Percentiles rank a stretch among this genome's conserved stretches.
Conservation (phyloP, 2,797 vertebrate species). For the Chromis chromis region DNA sequence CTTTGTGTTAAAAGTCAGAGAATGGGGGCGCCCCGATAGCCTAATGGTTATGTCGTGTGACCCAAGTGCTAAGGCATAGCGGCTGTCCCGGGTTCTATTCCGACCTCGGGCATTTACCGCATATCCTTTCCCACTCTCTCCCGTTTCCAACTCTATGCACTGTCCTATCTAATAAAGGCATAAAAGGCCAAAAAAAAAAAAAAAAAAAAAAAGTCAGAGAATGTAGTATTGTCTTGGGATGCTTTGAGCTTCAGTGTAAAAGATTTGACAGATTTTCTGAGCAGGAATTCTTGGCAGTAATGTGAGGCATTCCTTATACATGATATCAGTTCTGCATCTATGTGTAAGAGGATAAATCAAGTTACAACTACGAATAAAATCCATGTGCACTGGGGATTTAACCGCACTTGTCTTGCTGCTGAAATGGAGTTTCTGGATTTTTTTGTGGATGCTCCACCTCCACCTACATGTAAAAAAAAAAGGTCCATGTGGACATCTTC, state of each 20-base stretch:
- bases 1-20: no score
- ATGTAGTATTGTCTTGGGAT: no score
- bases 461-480: slow-evolving; percentile 19
- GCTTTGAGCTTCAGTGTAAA: neutral
- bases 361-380: slow-evolving; percentile 25
- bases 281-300: neutral
- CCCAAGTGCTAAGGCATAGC: no score
- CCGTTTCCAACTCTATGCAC: no score
- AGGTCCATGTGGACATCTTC: slow-evolving; percentile 11
- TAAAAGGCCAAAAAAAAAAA: no score
- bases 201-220: no score
- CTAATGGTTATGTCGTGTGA: no score
- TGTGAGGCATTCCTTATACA: slow-evolving; percentile 1
- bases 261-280: neutral
- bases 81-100: no score
- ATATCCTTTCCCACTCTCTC: no score
- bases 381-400: slow-evolving; percentile 7
- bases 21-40: no score
- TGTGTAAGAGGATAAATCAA: slow-evolving; percentile 33
- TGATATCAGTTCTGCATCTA: slow-evolving; percentile 12
- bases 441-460: neutral
- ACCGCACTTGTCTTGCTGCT: neutral
- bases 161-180: no score
- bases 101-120: no score
- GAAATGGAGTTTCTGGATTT: slow-evolving; percentile 2